Evolutionary conservation across 1,140 invertebrate species (phyloP), one percentile per base, ranked within the genome.

Genomic region (Drosophila sproati): DNA sequence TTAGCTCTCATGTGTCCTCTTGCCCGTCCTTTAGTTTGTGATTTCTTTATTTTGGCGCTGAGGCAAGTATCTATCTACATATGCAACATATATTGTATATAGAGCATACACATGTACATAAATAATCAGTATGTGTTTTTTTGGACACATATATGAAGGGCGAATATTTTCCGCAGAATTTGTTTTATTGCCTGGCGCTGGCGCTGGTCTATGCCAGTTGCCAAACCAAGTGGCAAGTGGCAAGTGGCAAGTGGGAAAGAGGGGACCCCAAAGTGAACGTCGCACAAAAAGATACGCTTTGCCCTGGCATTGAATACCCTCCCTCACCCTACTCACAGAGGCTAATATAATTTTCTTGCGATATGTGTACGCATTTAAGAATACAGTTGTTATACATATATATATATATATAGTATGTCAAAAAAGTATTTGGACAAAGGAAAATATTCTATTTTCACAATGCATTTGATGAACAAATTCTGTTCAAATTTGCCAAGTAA

Each of bases 111-210:
- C 20, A 50, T 35, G 20, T 20, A 5, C 12, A 32, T 59, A 45
- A 3, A 59, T 34, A 39, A 10, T 50, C 20, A 50, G 37, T 52
- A 31, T 10, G 34, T 47, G 59, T 50, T 62, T 10, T n/a, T 41
- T n/a, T 57, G 6, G 8, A 12, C 5, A 31, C 4, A 32, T 8
- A 47, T 7, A 6, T 12, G 28, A 52, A 45, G 39, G 34, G 28
- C 63, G 35, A 48, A 86, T 72, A 82, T 82, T 87, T 87, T 87
- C 66, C 68, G 74, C 66, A 64, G 77, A 87, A 88, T 87, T 87
- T 82, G 73, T 80, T 87, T 88, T 88, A 88, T 82, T 87, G 69
- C 76, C 68, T 47, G 12, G 12, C 43, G 43, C 35, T 51, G n/a
- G 47, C n/a, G 43, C 20, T 20, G 20, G 20, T 20, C 20, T 20